phyloP scores from a whole-genome alignment of 2,888 invertebrate species.

The Pyrrhia umbra region DNA sequence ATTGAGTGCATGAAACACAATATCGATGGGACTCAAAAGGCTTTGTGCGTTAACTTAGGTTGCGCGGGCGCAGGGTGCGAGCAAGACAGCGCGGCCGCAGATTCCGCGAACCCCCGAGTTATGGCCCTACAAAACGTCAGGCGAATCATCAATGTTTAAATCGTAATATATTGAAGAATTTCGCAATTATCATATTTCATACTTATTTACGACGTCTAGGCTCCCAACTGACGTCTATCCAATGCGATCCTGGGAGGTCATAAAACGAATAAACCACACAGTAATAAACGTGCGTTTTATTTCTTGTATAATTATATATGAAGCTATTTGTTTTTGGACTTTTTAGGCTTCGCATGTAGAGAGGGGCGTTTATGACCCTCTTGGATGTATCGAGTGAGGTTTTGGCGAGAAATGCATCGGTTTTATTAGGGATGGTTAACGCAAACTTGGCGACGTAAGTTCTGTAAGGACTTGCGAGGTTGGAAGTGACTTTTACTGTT shows the following conservation, averaged over 20 bases:
- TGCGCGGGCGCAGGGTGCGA: slow-evolving; percentile 53
- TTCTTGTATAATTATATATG: slow-evolving; percentile 84
- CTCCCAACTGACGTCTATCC: slow-evolving; percentile 86
- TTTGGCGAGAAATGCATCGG: slow-evolving; percentile 54
- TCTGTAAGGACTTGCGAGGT: slow-evolving; percentile 53
- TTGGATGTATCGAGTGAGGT: slow-evolving; percentile 43
- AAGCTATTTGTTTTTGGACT: slow-evolving; percentile 77
- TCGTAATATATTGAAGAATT: slow-evolving; percentile 90
- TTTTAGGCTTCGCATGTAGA: slow-evolving; percentile 54
- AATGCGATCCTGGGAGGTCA: slow-evolving; percentile 81
- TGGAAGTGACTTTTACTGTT: slow-evolving; percentile 64
- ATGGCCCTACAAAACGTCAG: slow-evolving; percentile 88
- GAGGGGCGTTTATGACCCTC: slow-evolving; percentile 66
- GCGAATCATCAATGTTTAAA: slow-evolving; percentile 89
- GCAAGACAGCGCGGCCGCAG: slow-evolving; percentile 55
- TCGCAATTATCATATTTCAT: slow-evolving; percentile 90
- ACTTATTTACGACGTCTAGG: slow-evolving; percentile 89
- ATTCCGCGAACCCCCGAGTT: slow-evolving; percentile 86
- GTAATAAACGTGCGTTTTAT: slow-evolving; percentile 86
- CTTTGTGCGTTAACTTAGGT: slow-evolving; percentile 60
- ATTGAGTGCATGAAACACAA: slow-evolving; percentile 69
- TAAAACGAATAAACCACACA: slow-evolving; percentile 83
- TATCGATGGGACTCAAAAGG: slow-evolving; percentile 65
- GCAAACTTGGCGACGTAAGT: slow-evolving; percentile 54
- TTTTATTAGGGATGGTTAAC: slow-evolving; percentile 56